Evolutionary conservation across 2,113 vertebrate genomes (phyloP).

Genomic region (Datnioides undecimradiatus): DNA sequence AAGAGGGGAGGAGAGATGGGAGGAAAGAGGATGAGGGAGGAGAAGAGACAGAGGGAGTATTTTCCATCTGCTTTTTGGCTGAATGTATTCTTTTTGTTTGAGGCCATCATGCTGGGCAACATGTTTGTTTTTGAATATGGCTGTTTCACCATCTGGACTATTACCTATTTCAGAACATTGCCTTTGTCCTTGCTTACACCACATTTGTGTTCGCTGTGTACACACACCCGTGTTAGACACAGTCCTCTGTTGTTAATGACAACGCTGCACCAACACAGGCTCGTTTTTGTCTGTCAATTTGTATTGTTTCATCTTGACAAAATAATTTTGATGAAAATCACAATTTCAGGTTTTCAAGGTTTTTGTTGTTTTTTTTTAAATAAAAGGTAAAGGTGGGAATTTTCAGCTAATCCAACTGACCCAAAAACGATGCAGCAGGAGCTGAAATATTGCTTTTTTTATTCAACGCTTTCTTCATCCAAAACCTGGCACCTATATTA

Average conservation of each 20-base stretch:
- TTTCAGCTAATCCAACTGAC: neutral
- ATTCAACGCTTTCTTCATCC: neutral
- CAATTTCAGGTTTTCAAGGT: neutral
- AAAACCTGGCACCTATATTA: too few relatives aligned
- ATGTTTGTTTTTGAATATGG: constrained; percentile 70
- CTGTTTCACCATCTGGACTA: constrained; percentile 73
- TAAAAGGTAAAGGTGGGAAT: neutral
- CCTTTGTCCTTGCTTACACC: constrained; percentile 60
- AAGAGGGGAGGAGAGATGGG: constrained; percentile 49
- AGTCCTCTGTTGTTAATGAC: constrained; percentile 27
- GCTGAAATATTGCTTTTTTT: neutral
- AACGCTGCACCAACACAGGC: constrained; percentile 18
- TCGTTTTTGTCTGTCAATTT: neutral
- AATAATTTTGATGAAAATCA: constrained; percentile 7
- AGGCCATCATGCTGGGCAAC: constrained; percentile 67
- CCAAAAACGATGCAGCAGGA: neutral
- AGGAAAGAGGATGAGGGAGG: constrained; percentile 67
- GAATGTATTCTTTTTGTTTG: constrained; percentile 72
- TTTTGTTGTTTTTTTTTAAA: too few relatives aligned
- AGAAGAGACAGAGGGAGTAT: constrained; percentile 68
- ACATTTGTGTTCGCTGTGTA: constrained; percentile 33
- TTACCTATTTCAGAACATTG: constrained; percentile 61
- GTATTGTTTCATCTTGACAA: neutral
- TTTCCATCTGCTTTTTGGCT: constrained; percentile 82
- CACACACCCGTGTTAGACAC: constrained; percentile 23